Evolutionary conservation across 2,113 vertebrate species (phyloP), one percentile per base, ranked within the genome.

Genomic region (Entelurus aequoreus): DNA sequence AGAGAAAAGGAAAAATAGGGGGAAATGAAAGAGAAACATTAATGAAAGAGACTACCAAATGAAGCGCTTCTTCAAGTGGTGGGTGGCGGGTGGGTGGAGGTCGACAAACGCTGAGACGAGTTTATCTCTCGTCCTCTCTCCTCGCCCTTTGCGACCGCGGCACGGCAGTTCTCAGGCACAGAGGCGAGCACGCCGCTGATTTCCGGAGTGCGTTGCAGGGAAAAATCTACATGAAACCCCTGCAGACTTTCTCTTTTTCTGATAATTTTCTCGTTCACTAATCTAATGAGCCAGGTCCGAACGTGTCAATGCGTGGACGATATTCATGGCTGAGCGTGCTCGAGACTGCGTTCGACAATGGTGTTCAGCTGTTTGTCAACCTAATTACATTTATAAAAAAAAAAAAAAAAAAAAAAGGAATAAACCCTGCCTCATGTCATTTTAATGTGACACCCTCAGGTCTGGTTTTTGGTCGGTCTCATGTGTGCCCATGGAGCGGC

Each of bases 1-100:
- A 64, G 68, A 72, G 54, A 75, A 71, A 48, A 47, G 48, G 16
- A 28, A 65, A 64, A 48, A 38, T 54, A 54, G 52, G 37, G 28
- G 58, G 60, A 69, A 86, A 88, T 78, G 68, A 85, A 86, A 88
- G 80, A 76, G 78, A 89, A 86, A 87, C 65, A 76, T 78, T 84
- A 84, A 89, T 89, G 82, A 90, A 88, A 88, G 69, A 65, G 88
- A 89, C 79, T 84, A 54, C 38, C 57, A 79, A 86, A 89, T 86
- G 86, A 89, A 86, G 71, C 62, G 65, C 71, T 75, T 77, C 64
- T 68, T 82, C 77, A 66, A 82, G 76, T 80, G 66, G 71, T 65
- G 64, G 78, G 80, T 65, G 78, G 72, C 19, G 62, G 78, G 81
- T 62, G 78, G 71, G 44, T 72, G 55, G 79, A 71, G 75, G 77